Base-by-base conservation (phyloP, 2,888 invertebrate species). In the Venusia cambrica region DNA sequence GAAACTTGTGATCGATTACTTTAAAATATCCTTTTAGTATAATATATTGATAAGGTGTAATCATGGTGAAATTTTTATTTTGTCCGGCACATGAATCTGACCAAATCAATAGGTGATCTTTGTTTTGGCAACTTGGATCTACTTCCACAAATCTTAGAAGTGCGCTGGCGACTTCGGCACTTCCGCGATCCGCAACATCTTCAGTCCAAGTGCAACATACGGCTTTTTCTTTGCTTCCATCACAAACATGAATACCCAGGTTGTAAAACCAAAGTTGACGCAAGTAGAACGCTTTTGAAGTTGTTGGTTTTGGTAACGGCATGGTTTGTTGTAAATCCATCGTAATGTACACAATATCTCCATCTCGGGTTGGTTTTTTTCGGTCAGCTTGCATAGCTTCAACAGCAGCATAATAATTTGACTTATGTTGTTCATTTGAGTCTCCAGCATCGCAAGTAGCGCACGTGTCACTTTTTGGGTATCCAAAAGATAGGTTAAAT, bases 161-260 rank as follows among this genome's bases (percentile, higher is more conserved):
- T n/a, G n/a, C n/a, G n/a, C n/a, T n/a, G n/a, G n/a, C n/a, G n/a
- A 16, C n/a, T 16, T 17, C 6, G 17, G n/a, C n/a, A 17, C 17
- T 17, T n/a, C 17, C 17, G 7, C 17, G 17, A 17, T 17, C 17
- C 7, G 17, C 17, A n/a, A n/a, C 17, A 17, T 7, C 17, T 6
- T 17, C 22, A 11, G 22, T 22, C 22, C 22, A 11, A 6, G 22
- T 22, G 22, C 22, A 22, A 13, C 22, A 22, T 6, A 11, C 22
- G 12, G 22, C 11, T 10, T 22, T 22, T 22, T 22, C 12, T 22
- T 22, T 22, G 5, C 6, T 8, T 13, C 6, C 12, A 6, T 12
- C 22, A 8, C 10, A 11, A 22, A 22, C 22, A 22, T 22, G 22
- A 11, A 22, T 22, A 12, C 22, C 22, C 22, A 22, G 22, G 12